A percentile compares a stretch with the other conserved stretches of the same genome.
Conservation (phyloP, 2,797 vertebrate species). For the Rhinatrema bivittatum region DNA sequence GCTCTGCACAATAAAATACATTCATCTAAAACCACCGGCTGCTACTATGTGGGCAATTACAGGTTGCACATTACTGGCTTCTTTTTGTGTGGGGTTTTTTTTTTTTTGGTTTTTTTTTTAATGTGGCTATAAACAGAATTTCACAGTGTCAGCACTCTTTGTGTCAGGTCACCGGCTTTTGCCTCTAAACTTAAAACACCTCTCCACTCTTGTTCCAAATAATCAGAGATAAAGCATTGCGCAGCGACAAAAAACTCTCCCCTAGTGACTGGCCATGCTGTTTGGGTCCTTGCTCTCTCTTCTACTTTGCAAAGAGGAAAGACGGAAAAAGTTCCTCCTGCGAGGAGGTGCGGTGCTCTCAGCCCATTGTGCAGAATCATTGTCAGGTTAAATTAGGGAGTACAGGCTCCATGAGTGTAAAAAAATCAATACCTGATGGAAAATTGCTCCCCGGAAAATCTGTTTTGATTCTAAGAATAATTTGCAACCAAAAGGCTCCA, state of each 20-base stretch:
- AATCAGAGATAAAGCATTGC: conserved; percentile 50
- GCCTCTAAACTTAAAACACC: conserved; percentile 46
- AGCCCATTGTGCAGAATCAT: conserved; percentile 96
- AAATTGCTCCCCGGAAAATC: conserved; percentile 99
- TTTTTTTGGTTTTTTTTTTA: conserved; percentile 23
- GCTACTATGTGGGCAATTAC: conserved; percentile 31
- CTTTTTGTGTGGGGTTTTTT: too few relatives aligned
- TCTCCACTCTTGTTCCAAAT: conserved; percentile 45
- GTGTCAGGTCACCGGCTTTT: conserved; percentile 15
- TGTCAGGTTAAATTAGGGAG: conserved; percentile 99
- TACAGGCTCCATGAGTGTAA: conserved; percentile 99
- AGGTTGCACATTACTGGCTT: conserved; percentile 41
- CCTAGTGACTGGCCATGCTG: conserved; percentile 33
- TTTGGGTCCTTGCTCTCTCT: conserved; percentile 43
- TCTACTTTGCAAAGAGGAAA: conserved; percentile 61
- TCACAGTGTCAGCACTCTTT: conserved; percentile 31
- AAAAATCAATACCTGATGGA: conserved; percentile 99
- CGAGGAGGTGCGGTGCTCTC: conserved; percentile 94
- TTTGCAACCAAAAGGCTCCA: conserved; percentile 95
- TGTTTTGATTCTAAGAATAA: conserved; percentile 99
- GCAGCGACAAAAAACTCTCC: too few relatives aligned
- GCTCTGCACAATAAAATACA: conserved; percentile 19
- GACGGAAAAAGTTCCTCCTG: conserved; percentile 85
- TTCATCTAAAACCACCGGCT: conserved; percentile 32
- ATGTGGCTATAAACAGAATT: conserved; percentile 40